Evolutionary conservation across 2,888 invertebrate genomes (phyloP).

Genomic region (Brenthis hecate): DNA sequence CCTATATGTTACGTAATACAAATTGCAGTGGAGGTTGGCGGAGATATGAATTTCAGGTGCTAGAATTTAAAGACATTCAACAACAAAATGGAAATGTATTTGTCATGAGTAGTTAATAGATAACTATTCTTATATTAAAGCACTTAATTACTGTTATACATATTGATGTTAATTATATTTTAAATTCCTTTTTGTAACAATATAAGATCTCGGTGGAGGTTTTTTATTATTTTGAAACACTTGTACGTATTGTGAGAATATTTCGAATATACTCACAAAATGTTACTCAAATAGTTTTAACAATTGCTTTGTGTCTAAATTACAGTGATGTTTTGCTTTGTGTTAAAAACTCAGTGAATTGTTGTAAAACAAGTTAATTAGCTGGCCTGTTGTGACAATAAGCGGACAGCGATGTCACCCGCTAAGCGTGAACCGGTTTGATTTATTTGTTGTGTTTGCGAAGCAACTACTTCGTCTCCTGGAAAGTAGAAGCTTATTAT

Average conservation of each 20-base stretch:
- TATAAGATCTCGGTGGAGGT: too few relatives aligned
- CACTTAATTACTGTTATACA: too few relatives aligned
- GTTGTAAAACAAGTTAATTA: conserved; percentile 74
- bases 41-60: too few relatives aligned
- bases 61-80: too few relatives aligned
- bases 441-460: conserved; percentile 44
- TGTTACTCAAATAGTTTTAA: neutral
- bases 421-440: conserved; percentile 50
- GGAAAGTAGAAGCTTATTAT: conserved; percentile 25
- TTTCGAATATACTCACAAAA: neutral
- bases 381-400: conserved; percentile 56
- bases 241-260: neutral
- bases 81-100: too few relatives aligned
- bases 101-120: too few relatives aligned
- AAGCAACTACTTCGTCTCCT: conserved; percentile 36
- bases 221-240: neutral
- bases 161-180: too few relatives aligned
- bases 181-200: too few relatives aligned
- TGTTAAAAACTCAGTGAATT: conserved; percentile 41
- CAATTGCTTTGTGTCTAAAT: conserved; percentile 3
- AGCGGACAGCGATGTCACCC: conserved; percentile 59
- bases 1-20: too few relatives aligned
- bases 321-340: conserved; percentile 9
- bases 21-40: too few relatives aligned
- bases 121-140: too few relatives aligned